These are phyloP conservation scores for Habrosyne pyritoides DNA, from an alignment of 2,888 invertebrate species.

Conservation along the genomic window DNA sequence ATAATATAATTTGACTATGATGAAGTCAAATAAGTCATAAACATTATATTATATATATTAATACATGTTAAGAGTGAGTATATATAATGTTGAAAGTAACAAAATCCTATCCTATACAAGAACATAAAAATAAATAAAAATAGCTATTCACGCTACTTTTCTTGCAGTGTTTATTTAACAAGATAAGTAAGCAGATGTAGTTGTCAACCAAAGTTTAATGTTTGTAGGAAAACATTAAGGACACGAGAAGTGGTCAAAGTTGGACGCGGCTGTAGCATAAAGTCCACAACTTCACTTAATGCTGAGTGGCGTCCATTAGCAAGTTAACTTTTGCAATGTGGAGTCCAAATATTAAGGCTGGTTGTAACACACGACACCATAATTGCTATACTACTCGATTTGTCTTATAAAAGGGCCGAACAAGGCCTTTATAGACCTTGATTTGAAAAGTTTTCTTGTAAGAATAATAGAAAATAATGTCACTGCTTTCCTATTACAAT, in stretches of 20 bases:
- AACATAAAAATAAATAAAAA: not conserved
- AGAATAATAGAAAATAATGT: not conserved
- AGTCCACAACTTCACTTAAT: constrained; percentile 60
- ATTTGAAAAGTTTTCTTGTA: not conserved
- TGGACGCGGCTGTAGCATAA: constrained; percentile 48
- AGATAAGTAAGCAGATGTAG: constrained; percentile 39
- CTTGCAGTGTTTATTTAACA: constrained; percentile 17
- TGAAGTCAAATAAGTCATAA: too few relatives aligned
- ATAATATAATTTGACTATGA: too few relatives aligned
- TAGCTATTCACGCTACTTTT: not conserved
- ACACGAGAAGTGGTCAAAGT: constrained; percentile 64
- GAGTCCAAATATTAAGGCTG: constrained; percentile 4
- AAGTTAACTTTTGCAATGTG: constrained; percentile 47
- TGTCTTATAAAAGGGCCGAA: not conserved
- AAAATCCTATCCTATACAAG: too few relatives aligned
- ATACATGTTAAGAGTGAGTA: too few relatives aligned
- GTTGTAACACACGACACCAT: constrained; percentile 1
- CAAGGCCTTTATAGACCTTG: not conserved
- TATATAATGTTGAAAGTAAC: too few relatives aligned
- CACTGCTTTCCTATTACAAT: not conserved
- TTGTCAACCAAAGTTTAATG: constrained; percentile 53
- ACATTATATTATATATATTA: too few relatives aligned
- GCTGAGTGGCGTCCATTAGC: constrained; percentile 65
- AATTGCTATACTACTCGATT: not conserved
- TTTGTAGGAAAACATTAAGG: constrained; percentile 62